Conservation (phyloP, 35 echinoderm and acorn worm species). For the Ophioderma brevispina region DNA sequence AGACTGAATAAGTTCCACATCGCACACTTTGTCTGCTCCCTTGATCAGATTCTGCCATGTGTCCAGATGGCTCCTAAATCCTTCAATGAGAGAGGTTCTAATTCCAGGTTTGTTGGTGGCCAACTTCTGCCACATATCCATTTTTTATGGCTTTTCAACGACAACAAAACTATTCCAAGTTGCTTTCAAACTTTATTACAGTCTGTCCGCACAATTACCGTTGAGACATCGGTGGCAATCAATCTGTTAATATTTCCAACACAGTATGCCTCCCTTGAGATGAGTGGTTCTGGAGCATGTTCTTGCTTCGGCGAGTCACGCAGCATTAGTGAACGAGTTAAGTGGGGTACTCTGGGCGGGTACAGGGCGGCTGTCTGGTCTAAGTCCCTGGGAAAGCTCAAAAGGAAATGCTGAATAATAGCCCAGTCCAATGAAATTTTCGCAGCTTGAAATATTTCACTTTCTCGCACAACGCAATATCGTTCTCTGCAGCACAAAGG, state of each 20-base stretch:
- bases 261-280: neutral
- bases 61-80: conserved; percentile 22
- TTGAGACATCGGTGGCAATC: neutral
- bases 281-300: too few species aligned
- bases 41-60: conserved; percentile 22
- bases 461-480: neutral
- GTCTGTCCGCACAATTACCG: neutral
- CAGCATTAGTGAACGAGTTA: neutral
- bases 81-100: conserved; percentile 29
- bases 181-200: too few species aligned
- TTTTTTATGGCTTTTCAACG: neutral
- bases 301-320: neutral
- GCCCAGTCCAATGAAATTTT: neutral
- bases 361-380: conserved; percentile 10
- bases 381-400: neutral
- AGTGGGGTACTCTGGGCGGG: neutral
- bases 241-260: neutral
- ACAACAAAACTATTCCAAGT: neutral
- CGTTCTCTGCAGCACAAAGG: neutral
- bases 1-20: neutral
- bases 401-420: conserved; percentile 8
- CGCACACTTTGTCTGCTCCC: conserved; percentile 23
- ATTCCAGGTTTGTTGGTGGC: neutral
- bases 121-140: conserved; percentile 47
- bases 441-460: neutral